phyloP scores from a whole-genome alignment of 2,797 vertebrate genomes.

The Phoxinus dragarum region DNA sequence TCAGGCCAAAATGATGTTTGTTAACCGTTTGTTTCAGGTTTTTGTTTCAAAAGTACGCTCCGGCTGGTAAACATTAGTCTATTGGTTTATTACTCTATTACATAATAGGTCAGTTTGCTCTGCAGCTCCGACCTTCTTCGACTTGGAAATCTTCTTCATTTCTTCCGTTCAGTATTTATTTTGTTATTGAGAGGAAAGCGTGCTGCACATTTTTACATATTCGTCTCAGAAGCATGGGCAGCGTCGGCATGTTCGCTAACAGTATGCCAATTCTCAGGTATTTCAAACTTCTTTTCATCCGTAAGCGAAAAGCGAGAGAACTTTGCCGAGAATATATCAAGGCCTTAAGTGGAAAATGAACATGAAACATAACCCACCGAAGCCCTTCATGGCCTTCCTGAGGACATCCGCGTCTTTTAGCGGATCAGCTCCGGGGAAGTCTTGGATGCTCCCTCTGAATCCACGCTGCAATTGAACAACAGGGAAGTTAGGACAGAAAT shows the following conservation, averaged over 20 bases:
- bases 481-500: not conserved
- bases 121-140: not conserved
- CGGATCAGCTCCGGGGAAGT: constrained; percentile 88
- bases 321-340: not conserved
- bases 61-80: not conserved
- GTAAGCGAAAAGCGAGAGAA: not conserved
- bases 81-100: not conserved
- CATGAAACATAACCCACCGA: constrained; percentile 79
- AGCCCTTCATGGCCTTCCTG: constrained; percentile 98
- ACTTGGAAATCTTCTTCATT: not conserved
- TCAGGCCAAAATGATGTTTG: not conserved
- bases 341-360: not conserved
- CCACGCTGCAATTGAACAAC: constrained; percentile 76
- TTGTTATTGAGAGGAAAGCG: not conserved
- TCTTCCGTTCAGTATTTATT: too few species aligned
- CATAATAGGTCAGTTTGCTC: not conserved
- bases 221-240: not conserved
- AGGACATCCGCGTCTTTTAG: constrained; percentile 93
- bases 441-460: constrained; percentile 86
- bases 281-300: not conserved
- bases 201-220: not conserved
- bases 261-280: not conserved
- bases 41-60: not conserved
- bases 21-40: not conserved
- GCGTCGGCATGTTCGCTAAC: too few species aligned